Percentiles rank a stretch among this genome's conserved stretches.
Conservation (phyloP, 2,888 invertebrate species). For the Malachius bipustulatus region DNA sequence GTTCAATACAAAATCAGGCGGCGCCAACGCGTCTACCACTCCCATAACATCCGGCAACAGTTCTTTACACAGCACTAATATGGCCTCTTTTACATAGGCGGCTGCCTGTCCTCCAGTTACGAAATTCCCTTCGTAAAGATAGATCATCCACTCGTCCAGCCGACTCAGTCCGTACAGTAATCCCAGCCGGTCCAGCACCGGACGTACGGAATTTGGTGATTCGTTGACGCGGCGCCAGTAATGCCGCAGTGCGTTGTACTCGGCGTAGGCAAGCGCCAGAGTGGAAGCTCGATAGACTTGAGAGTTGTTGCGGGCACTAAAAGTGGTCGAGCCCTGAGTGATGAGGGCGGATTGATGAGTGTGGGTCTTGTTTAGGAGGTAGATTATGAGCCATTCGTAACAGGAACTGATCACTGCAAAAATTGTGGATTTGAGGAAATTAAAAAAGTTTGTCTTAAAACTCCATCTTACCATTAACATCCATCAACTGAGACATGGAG, state of each 20-base stretch:
- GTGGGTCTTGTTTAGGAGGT: constrained; percentile 60
- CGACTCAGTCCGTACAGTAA: constrained; percentile 46
- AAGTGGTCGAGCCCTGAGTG: constrained; percentile 46
- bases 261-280: constrained; percentile 66
- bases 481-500: not conserved
- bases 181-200: constrained; percentile 41
- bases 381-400: constrained; percentile 77
- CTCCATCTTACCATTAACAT: not conserved
- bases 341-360: constrained; percentile 46
- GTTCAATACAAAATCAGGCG: constrained; percentile 80
- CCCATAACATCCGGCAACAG: constrained; percentile 66
- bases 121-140: constrained; percentile 48
- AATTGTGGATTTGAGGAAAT: not conserved
- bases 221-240: constrained; percentile 39
- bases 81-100: constrained; percentile 49
- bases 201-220: constrained; percentile 21
- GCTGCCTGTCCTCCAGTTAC: constrained; percentile 38
- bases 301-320: constrained; percentile 59
- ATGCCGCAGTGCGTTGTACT: constrained; percentile 48
- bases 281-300: constrained; percentile 67
- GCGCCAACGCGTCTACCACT: constrained; percentile 75
- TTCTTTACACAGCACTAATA: constrained; percentile 54
- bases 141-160: constrained; percentile 47
- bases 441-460: too few relatives aligned
- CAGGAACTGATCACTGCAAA: constrained; percentile 54